Conservation (phyloP, 2,888 invertebrate species). For the Carcina quercana region DNA sequence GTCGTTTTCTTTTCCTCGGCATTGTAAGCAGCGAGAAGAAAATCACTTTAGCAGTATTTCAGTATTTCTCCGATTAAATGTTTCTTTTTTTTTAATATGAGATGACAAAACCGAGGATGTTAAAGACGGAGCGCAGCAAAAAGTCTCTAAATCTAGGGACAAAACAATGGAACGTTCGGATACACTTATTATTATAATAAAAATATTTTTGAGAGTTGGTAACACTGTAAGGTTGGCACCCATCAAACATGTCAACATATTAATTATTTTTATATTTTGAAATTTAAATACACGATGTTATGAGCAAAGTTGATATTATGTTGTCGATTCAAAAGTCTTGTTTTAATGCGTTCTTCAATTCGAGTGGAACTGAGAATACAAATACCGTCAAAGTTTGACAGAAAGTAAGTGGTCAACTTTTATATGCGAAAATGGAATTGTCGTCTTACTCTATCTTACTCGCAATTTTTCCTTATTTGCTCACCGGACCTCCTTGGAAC, state of each 20-base stretch:
- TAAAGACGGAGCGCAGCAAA: conserved; percentile 5
- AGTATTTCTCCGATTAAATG: conserved; percentile 5
- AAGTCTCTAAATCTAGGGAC: too few relatives aligned
- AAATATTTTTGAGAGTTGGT: too few relatives aligned
- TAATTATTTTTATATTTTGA: conserved; percentile 6
- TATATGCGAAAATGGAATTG: conserved; percentile 6
- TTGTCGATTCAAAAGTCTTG: conserved; percentile 8
- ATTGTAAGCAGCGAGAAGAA: conserved; percentile 17
- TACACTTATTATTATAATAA: too few relatives aligned
- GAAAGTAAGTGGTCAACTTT: conserved; percentile 5
- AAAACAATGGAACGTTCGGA: too few relatives aligned
- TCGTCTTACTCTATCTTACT: conserved; percentile 6
- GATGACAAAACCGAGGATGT: conserved; percentile 7
- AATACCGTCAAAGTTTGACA: conserved; percentile 10
- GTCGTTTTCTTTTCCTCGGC: conserved; percentile 22
- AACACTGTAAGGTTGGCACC: conserved; percentile 9
- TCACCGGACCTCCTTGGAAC: too few relatives aligned
- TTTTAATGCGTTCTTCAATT: conserved; percentile 5
- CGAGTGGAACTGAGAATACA: conserved; percentile 6
- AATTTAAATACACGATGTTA: conserved; percentile 3
- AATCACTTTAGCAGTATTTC: conserved; percentile 4
- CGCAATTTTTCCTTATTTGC: conserved; percentile 5
- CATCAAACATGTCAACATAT: conserved; percentile 9
- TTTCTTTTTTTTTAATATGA: conserved; percentile 7
- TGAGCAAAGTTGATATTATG: conserved; percentile 9